Percentiles rank a stretch among this genome's conserved stretches.
phyloP scores from a whole-genome alignment of 2,113 vertebrate species.

The Mirza zaza region DNA sequence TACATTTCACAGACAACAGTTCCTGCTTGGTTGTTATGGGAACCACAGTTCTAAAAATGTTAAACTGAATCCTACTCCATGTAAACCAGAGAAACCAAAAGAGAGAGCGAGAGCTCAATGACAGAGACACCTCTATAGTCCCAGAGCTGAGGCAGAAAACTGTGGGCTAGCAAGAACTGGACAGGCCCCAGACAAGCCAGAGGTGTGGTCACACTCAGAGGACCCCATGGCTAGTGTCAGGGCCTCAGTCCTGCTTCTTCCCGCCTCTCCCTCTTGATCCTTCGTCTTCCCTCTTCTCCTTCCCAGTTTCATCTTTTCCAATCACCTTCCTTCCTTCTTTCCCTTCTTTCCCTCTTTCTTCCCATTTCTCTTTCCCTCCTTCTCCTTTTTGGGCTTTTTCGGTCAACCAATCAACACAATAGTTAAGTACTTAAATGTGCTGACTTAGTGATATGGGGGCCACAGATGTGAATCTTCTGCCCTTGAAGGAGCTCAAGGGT shows the following conservation, averaged over 20 bases:
- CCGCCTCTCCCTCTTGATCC: not conserved
- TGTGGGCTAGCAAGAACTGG: not conserved
- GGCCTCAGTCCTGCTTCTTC: not conserved
- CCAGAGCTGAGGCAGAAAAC: not conserved
- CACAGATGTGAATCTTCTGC: not conserved
- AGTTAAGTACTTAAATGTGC: not conserved
- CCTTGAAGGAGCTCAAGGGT: not conserved
- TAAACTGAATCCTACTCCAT: slow-evolving; percentile 63
- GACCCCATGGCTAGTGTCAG: not conserved
- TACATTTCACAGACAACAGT: slow-evolving; percentile 63
- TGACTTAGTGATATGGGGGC: not conserved
- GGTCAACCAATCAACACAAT: not conserved
- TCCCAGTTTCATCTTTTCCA: not conserved
- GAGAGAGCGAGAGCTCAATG: not conserved
- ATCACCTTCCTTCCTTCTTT: not conserved
- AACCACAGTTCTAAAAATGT: slow-evolving; percentile 79
- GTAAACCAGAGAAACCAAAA: slow-evolving; percentile 57
- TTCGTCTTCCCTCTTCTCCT: not conserved
- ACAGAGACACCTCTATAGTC: slow-evolving; percentile 38
- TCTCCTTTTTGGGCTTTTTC: not conserved
- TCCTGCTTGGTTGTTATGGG: slow-evolving; percentile 80
- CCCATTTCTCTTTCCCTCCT: not conserved
- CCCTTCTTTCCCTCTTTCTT: not conserved
- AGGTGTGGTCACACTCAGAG: not conserved
- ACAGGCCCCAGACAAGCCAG: not conserved